These are phyloP conservation scores for Sebastes goodei DNA, from an alignment of 2,797 vertebrate genomes.

Conservation along the genomic window DNA sequence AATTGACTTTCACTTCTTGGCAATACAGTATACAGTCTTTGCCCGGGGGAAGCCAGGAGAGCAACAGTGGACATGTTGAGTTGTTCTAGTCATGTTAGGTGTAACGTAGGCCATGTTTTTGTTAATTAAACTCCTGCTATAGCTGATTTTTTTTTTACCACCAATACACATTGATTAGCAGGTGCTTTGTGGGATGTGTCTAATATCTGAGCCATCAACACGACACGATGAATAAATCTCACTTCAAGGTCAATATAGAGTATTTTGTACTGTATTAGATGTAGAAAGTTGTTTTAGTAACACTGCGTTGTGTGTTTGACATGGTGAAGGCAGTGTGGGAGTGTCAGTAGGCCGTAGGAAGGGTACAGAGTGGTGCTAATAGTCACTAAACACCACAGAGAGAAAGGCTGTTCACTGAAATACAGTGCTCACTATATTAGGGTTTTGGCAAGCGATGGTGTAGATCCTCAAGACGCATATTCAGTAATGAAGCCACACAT, in stretches of 20 bases:
- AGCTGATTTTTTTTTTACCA: background rate
- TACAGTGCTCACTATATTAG: slow-evolving; percentile 42
- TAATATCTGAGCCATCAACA: background rate
- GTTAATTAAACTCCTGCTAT: background rate
- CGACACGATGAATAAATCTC: background rate
- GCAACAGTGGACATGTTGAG: background rate
- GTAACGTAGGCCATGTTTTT: background rate
- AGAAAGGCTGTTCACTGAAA: slow-evolving; percentile 39
- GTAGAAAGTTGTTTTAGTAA: background rate
- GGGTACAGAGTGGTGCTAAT: slow-evolving; percentile 48
- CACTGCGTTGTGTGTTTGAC: slow-evolving; percentile 17
- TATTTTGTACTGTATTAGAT: background rate
- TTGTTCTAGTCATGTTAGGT: background rate
- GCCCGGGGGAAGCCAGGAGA: background rate
- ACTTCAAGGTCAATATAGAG: background rate
- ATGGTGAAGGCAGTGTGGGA: background rate
- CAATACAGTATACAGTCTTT: too few relatives aligned
- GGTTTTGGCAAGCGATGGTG: slow-evolving; percentile 50
- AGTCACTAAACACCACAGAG: slow-evolving; percentile 33
- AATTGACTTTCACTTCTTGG: too few relatives aligned
- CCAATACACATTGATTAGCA: background rate
- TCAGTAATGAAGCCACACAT: slow-evolving; percentile 1
- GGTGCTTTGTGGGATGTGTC: background rate
- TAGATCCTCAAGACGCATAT: slow-evolving; percentile 54
- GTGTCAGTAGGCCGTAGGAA: background rate